Evolutionary conservation across 1,140 invertebrate species (phyloP), one percentile per base, ranked within the genome.

Genomic region (Temnothorax nylanderi): DNA sequence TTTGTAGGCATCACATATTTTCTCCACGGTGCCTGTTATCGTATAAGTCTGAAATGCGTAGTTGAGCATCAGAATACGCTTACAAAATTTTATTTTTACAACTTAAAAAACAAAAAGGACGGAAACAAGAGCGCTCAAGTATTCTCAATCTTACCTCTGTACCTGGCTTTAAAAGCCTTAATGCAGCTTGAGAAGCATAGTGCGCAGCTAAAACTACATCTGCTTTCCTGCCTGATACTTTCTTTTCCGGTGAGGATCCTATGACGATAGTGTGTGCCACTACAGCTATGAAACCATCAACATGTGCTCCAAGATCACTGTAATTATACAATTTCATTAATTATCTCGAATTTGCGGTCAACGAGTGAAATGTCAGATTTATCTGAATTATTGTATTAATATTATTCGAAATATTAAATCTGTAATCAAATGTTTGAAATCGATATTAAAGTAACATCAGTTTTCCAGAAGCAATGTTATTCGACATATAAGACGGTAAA

Each of bases 261-360:
- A 99, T 97, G 85, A 99, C 97, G 88, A 99, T 96, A 16, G 99
- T 99, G 95, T 99, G 99, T 56, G 99, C 99, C 41, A 99, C 99
- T 74, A 99, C 99, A 77, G 99, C 99, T 94, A 99, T 99, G 94
- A 99, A 99, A 41, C 99, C 99, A 97, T 99, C 99, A 93, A 99
- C 97, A 95, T 99, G 99, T 87, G 98, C 99, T 90, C 99, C 99
- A 92, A 99, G 96, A 96, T 99, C 99, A 95, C 98, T 99, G 92
- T 81, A 97, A 96, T 93, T 47, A 74, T n/a, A 34, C 7, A 26
- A 78, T 72, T 69, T 47, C 2, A 51, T 77, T 34, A 47, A 75
- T 44, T 47, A 80, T 21, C 1, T 26, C 7, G 21, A 74, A 74
- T 54, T 26, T 58, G 72, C 54, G 7, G 34, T 44, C 11, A 47